These are phyloP conservation scores for Mohoua ochrocephala DNA, from an alignment of 2,113 vertebrate genomes.

Conservation along the genomic window DNA sequence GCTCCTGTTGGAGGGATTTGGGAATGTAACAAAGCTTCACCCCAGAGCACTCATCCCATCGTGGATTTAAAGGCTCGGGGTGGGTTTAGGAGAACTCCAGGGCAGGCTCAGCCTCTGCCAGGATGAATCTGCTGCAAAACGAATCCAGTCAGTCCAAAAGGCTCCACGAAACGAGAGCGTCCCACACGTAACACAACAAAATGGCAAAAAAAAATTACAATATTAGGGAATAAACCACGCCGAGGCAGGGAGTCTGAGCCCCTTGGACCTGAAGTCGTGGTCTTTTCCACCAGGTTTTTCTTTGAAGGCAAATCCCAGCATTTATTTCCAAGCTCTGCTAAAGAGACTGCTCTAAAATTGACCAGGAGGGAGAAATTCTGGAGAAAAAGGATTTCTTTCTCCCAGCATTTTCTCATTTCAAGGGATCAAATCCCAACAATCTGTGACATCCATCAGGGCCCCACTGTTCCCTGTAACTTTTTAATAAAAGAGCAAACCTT, in stretches of 20 bases:
- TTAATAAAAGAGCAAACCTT: background rate
- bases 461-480: accelerated
- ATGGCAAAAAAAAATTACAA: background rate
- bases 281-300: background rate
- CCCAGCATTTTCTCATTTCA: background rate
- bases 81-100: background rate
- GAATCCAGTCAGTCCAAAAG: accelerated
- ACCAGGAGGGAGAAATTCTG: background rate
- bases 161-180: no score
- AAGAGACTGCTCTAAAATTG: background rate
- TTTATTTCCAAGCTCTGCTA: background rate
- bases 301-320: background rate
- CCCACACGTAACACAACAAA: accelerated
- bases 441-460: background rate
- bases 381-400: background rate
- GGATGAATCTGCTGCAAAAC: background rate
- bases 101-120: background rate
- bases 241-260: background rate
- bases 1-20: background rate
- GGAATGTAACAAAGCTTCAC: background rate
- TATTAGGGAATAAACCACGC: accelerated
- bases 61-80: accelerated
- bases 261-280: accelerated
- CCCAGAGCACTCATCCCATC: background rate
- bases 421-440: background rate